phyloP scores from a whole-genome alignment of 2,888 invertebrate genomes.

The Caenorhabditis imperialis region DNA sequence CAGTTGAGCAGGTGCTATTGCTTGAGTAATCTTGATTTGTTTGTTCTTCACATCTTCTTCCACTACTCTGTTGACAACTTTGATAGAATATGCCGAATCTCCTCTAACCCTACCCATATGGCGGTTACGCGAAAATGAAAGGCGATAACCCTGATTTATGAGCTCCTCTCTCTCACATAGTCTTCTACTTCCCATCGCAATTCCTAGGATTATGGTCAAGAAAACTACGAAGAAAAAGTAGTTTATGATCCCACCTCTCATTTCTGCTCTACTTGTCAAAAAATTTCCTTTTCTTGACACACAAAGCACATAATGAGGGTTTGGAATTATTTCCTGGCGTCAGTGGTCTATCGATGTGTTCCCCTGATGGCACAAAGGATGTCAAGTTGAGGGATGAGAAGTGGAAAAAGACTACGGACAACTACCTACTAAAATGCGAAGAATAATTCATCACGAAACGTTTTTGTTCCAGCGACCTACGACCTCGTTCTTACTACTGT shows the following conservation, averaged over 20 bases:
- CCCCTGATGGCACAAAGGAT: slow-evolving; percentile 1
- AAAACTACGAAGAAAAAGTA: slow-evolving; percentile 24
- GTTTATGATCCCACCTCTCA: slow-evolving; percentile 34
- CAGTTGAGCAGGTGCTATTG: slow-evolving; percentile 15
- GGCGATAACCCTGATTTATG: slow-evolving; percentile 18
- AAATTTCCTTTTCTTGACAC: slow-evolving; percentile 32
- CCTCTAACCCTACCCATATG: slow-evolving; percentile 17
- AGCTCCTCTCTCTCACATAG: background rate
- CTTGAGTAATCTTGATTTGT: slow-evolving; percentile 3
- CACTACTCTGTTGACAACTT: slow-evolving; percentile 21
- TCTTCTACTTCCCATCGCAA: background rate
- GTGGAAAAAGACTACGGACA: slow-evolving; percentile 13
- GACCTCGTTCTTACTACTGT: slow-evolving; percentile 11
- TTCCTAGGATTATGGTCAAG: slow-evolving; percentile 6
- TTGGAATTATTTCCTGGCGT: slow-evolving; percentile 40
- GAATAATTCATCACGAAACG: slow-evolving; percentile 6
- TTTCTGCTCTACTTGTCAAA: slow-evolving; percentile 13
- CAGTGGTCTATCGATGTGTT: slow-evolving; percentile 6
- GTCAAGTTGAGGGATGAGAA: slow-evolving; percentile 17
- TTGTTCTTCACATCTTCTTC: slow-evolving; percentile 6
- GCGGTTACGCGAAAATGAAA: slow-evolving; percentile 1
- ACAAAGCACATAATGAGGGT: slow-evolving; percentile 40
- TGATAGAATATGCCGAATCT: slow-evolving; percentile 24
- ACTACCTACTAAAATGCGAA: slow-evolving; percentile 6
- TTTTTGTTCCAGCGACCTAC: slow-evolving; percentile 10